Evolutionary conservation across 2,888 invertebrate genomes (phyloP).

Genomic region (Campoletis raptor): DNA sequence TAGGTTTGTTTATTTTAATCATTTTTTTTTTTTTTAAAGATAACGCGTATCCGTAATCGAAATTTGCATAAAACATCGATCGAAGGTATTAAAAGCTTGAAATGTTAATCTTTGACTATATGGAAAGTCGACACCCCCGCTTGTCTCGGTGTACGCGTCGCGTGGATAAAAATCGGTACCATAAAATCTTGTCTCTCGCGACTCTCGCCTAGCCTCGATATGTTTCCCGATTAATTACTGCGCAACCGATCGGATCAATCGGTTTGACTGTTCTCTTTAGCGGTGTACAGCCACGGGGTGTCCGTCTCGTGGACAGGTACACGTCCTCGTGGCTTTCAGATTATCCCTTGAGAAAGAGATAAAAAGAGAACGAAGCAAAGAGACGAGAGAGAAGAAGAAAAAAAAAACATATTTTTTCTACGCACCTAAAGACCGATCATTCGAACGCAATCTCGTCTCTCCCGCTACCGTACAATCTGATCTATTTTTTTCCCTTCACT

Average conservation of each 20-base stretch:
- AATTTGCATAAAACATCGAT: slow-evolving; percentile 26
- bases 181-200: slow-evolving; percentile 39
- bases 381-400: slow-evolving; percentile 37
- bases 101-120: not conserved
- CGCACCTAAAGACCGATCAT: slow-evolving; percentile 39
- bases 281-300: slow-evolving; percentile 42
- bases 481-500: slow-evolving; percentile 22
- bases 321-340: slow-evolving; percentile 64
- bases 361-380: slow-evolving; percentile 23
- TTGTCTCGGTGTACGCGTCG: not conserved
- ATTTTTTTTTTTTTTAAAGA: not conserved
- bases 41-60: not conserved
- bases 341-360: slow-evolving; percentile 17
- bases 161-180: slow-evolving; percentile 3
- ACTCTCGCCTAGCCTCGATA: slow-evolving; percentile 41
- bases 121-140: slow-evolving; percentile 50
- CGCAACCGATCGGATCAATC: slow-evolving; percentile 63
- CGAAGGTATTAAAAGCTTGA: slow-evolving; percentile 9
- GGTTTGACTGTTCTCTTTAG: slow-evolving; percentile 25
- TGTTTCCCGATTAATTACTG: slow-evolving; percentile 69
- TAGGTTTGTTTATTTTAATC: not conserved
- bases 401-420: slow-evolving; percentile 40
- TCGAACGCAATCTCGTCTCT: slow-evolving; percentile 40
- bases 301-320: slow-evolving; percentile 62
- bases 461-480: slow-evolving; percentile 9